These are phyloP conservation scores for Heteromormyrus szaboi DNA, from an alignment of 2,797 vertebrate species.

Conservation along the genomic window DNA sequence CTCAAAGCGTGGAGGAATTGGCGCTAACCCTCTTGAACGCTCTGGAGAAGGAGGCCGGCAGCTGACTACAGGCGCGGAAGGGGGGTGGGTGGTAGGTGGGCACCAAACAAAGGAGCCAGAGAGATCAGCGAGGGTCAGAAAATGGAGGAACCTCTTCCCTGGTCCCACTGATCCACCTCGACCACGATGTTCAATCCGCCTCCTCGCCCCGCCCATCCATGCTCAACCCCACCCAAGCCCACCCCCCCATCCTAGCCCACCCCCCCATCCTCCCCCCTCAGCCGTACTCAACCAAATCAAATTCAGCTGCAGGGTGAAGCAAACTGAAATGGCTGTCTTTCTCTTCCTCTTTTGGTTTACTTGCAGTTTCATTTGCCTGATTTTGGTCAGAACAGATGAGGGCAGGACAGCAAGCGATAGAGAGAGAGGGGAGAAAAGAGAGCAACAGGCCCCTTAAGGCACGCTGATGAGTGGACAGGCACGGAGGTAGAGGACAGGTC, in stretches of 20 bases:
- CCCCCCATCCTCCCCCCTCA: neutral
- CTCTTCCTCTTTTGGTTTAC: neutral
- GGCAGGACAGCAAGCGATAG: neutral
- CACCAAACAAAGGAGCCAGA: slow-evolving; percentile 1
- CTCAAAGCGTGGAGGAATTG: slow-evolving; percentile 34
- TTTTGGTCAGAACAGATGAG: neutral
- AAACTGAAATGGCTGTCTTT: neutral
- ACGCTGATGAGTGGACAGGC: neutral
- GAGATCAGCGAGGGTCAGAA: slow-evolving; percentile 12
- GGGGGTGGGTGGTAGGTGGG: neutral
- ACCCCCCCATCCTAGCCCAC: neutral
- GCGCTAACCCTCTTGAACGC: slow-evolving; percentile 48
- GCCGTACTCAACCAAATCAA: neutral
- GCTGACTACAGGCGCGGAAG: slow-evolving; percentile 48
- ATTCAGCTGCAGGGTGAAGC: neutral
- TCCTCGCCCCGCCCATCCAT: neutral
- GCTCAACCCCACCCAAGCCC: no score
- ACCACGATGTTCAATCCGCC: neutral
- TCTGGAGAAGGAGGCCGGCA: slow-evolving; percentile 56
- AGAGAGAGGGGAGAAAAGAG: neutral
- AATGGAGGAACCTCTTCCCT: neutral
- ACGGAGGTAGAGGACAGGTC: neutral
- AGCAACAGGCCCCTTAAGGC: neutral
- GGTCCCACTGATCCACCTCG: neutral
- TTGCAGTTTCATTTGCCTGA: neutral